A percentile compares a stretch with the other conserved stretches of the same genome.
Conservation (phyloP, 2,888 invertebrate genomes). For the Cosmia trapezina region DNA sequence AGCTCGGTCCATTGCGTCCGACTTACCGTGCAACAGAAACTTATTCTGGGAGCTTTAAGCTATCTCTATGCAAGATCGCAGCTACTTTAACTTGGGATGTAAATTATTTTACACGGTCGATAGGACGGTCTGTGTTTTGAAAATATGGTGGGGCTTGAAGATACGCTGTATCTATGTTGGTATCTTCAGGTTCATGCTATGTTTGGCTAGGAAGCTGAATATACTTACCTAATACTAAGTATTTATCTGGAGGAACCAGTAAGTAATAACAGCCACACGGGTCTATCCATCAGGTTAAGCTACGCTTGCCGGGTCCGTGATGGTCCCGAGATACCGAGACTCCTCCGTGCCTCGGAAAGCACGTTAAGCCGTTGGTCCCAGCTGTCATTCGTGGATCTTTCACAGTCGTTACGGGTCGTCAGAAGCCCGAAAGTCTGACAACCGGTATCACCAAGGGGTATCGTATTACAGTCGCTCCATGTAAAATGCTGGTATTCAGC, state of each 20-base stretch:
- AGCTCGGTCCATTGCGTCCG: conserved; percentile 66
- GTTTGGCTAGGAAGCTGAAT: background rate
- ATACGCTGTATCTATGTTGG: background rate
- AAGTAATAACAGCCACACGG: background rate
- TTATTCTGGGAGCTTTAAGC: conserved; percentile 60
- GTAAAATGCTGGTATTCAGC: too few relatives aligned
- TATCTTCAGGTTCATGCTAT: background rate
- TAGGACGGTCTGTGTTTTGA: conserved; percentile 9
- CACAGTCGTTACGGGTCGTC: too few relatives aligned
- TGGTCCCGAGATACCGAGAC: too few relatives aligned
- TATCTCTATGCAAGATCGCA: conserved; percentile 51
- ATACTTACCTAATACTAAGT: background rate
- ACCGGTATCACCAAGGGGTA: too few relatives aligned
- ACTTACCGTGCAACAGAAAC: conserved; percentile 56
- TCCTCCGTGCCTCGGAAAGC: too few relatives aligned
- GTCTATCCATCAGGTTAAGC: too few relatives aligned
- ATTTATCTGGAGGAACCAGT: background rate
- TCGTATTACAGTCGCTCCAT: too few relatives aligned
- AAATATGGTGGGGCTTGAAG: background rate
- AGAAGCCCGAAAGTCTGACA: too few relatives aligned
- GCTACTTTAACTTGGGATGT: conserved; percentile 12
- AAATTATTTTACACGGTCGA: conserved; percentile 25
- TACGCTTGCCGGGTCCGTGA: too few relatives aligned
- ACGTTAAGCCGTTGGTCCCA: too few relatives aligned
- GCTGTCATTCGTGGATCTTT: too few relatives aligned